Evolutionary conservation across 2,888 invertebrate species (phyloP), one percentile per base, ranked within the genome.

Genomic region (Invenusta paracnida): DNA sequence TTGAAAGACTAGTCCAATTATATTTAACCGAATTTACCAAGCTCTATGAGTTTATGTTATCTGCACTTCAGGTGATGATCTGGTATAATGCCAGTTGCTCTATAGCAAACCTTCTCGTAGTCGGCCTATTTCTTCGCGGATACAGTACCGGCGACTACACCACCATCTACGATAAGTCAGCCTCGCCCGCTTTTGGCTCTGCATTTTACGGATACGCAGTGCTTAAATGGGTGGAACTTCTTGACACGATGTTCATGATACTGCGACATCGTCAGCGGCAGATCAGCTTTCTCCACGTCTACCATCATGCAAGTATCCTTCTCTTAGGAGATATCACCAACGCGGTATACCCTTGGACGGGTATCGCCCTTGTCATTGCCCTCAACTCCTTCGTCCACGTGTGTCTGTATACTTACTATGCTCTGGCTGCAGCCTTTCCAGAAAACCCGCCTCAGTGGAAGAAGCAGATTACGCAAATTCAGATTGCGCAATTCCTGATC

Each of bases 231-330:
- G 25, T 90, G 23, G 91, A 91, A 87, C 88, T 91, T 29, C 82
- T 90, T 25, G 91, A 91, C 87, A 91, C 91, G 0, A 89, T 91
- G 0, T 91, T 91, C 87, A 91, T 91, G 91, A 88, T 91, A 5
- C 87, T 91, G 29, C 89, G 91, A 0, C 90, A 91, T 87, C 88
- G 88, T 81, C 87, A 87, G 1, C 88, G 90, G 27, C 91, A 91
- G 88, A 90, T 91, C 48, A 89, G 90, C 23, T 89, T 90, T 84
- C 89, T 91, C 1, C 91, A 91, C 87, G 89, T 91, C 0, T 91
- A 90, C 86, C 91, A 91, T 86, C 91, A 91, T 86, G 87, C 90
- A 81, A 89, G 89, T 83, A 91, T 91, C 90, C 85, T 91, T 31
- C 87, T 91, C 11, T 89, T 91, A 0, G 89, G 90, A 29, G 79